Percentiles rank a stretch among this genome's conserved stretches.
Evolutionary conservation across 2,113 vertebrate genomes (phyloP).

Genomic region (Callaeas wilsoni): DNA sequence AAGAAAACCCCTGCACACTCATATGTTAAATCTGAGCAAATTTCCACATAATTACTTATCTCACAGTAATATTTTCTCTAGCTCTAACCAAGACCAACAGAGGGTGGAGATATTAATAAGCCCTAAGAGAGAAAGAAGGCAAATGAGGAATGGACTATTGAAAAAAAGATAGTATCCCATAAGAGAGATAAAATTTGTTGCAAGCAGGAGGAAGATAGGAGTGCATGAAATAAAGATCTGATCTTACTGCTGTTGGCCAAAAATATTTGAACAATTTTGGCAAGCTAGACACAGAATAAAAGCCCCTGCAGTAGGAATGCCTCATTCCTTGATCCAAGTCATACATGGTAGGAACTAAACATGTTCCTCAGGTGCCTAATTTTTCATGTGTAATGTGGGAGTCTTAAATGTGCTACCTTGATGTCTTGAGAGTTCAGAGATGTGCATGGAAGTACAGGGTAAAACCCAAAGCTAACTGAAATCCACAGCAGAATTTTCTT

Average conservation of each 20-base stretch:
- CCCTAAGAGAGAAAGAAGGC: not conserved
- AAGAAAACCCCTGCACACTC: not conserved
- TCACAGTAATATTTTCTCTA: not conserved
- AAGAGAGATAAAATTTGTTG: not conserved
- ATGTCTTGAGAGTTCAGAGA: not conserved
- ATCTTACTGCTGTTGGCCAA: not conserved
- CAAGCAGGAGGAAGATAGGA: not conserved
- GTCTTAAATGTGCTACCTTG: not conserved
- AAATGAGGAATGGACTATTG: not conserved
- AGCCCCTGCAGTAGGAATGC: not conserved
- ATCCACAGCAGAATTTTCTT: not conserved
- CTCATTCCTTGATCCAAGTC: not conserved
- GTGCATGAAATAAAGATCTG: not conserved
- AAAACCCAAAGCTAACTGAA: not conserved
- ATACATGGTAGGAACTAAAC: not conserved
- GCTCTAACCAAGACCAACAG: not conserved
- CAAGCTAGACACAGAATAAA: not conserved
- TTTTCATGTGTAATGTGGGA: not conserved
- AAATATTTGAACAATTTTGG: not conserved
- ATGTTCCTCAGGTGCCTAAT: not conserved
- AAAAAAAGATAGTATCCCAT: not conserved
- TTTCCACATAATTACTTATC: not conserved
- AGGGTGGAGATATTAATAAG: not conserved
- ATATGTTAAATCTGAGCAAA: not conserved
- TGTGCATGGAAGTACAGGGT: accelerated